A percentile compares a stretch with the other conserved stretches of the same genome.
Evolutionary conservation across 1,140 invertebrate species (phyloP).

Genomic region (Vanessa atalanta): DNA sequence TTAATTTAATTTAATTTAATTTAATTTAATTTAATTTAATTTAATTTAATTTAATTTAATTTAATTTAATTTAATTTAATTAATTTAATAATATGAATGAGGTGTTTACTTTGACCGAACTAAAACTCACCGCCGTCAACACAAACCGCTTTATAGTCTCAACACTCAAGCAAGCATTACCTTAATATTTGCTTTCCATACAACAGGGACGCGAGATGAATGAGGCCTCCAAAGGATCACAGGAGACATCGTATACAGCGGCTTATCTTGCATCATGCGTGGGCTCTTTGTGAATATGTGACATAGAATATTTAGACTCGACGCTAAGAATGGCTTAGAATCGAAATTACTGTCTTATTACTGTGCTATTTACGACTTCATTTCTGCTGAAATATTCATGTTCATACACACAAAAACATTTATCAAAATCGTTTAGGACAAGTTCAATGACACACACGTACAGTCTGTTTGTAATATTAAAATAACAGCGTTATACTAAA

Average conservation of each 20-base stretch:
- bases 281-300: constrained; percentile 30
- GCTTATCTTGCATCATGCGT: constrained; percentile 29
- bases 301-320: constrained; percentile 12
- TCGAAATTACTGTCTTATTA: constrained; percentile 5
- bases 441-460: no score
- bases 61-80: no score
- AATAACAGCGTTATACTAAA: no score
- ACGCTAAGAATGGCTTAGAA: neutral
- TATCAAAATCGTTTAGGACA: no score
- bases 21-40: no score
- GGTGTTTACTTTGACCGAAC: constrained; percentile 5
- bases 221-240: constrained; percentile 19
- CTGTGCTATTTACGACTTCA: neutral
- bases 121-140: neutral
- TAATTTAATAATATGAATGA: neutral
- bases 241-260: constrained; percentile 20
- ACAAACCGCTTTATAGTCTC: constrained; percentile 16
- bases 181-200: constrained; percentile 18
- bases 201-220: constrained; percentile 20
- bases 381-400: no score
- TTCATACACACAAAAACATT: no score
- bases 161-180: constrained; percentile 10
- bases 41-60: no score
- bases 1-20: no score
- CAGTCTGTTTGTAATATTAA: no score